A percentile compares a stretch with the other conserved stretches of the same genome.
phyloP scores from a whole-genome alignment of 2,113 vertebrate genomes.

The Alaudala cheleensis region DNA sequence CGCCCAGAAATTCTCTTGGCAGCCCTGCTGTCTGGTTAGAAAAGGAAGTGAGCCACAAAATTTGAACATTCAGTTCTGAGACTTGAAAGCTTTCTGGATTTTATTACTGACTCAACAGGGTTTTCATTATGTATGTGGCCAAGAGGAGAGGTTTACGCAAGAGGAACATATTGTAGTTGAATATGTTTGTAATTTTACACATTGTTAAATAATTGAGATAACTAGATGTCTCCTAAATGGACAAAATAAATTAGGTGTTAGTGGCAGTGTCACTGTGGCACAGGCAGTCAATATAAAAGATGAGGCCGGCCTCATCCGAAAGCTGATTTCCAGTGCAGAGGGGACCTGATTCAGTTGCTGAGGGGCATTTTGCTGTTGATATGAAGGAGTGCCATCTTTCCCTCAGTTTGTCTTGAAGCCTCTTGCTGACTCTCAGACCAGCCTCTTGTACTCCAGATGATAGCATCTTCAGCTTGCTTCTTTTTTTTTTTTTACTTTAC shows the following conservation, averaged over 20 bases:
- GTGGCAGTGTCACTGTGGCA: background rate
- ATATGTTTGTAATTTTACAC: constrained; percentile 76
- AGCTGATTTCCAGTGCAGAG: background rate
- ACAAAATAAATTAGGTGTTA: constrained; percentile 27
- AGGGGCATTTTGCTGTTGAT: background rate
- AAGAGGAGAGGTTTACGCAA: constrained; percentile 75
- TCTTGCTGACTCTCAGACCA: background rate
- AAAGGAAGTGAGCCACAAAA: constrained; percentile 79
- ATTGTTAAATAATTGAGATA: constrained; percentile 73
- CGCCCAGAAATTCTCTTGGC: constrained; percentile 77
- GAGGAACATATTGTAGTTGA: constrained; percentile 74
- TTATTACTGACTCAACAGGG: constrained; percentile 82
- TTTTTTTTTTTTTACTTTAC: background rate
- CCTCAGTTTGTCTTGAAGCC: background rate
- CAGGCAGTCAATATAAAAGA: background rate
- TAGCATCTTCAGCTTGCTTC: background rate
- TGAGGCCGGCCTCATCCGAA: background rate
- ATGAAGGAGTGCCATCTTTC: background rate
- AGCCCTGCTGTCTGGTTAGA: constrained; percentile 79
- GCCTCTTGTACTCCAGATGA: background rate
- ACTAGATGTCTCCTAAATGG: constrained; percentile 66
- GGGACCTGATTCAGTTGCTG: background rate
- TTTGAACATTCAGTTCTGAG: constrained; percentile 84
- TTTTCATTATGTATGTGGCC: constrained; percentile 81
- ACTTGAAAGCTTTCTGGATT: constrained; percentile 73